These are phyloP conservation scores for Microcebus griseorufus DNA, from an alignment of 2,113 vertebrate species.

Conservation along the genomic window DNA sequence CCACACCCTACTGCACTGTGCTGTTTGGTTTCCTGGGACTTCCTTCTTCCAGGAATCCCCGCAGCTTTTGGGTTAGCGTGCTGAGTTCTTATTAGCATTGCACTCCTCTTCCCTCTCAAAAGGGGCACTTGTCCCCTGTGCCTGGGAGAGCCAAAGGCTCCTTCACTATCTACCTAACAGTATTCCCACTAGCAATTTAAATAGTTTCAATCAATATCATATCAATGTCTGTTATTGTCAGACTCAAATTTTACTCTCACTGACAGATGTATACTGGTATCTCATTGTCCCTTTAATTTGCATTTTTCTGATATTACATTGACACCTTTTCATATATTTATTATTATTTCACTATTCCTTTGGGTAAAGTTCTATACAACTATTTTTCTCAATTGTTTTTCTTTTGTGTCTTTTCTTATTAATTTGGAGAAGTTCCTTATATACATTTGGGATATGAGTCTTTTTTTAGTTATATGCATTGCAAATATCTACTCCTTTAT, in stretches of 20 bases:
- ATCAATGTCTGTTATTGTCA: neutral
- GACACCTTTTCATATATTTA: neutral
- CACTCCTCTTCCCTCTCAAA: too few species aligned
- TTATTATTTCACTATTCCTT: neutral
- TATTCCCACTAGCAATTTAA: neutral
- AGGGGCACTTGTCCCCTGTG: too few species aligned
- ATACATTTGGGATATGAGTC: neutral
- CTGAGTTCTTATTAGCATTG: too few species aligned
- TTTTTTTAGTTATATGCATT: neutral
- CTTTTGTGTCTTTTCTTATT: neutral
- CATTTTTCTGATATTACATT: neutral
- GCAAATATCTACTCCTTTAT: neutral
- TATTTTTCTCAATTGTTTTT: neutral
- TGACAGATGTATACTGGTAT: neutral
- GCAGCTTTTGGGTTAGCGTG: too few species aligned
- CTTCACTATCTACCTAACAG: too few species aligned
- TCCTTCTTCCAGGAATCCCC: too few species aligned
- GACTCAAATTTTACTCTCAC: neutral
- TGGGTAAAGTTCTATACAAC: neutral
- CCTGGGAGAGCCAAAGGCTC: too few species aligned
- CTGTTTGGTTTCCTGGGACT: too few species aligned
- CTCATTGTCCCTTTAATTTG: neutral
- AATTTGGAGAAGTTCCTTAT: neutral
- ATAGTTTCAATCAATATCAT: neutral
- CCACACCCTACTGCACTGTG: too few species aligned